Evolutionary conservation across 2,113 vertebrate genomes (phyloP).

Genomic region (Coreoperca whiteheadi): DNA sequence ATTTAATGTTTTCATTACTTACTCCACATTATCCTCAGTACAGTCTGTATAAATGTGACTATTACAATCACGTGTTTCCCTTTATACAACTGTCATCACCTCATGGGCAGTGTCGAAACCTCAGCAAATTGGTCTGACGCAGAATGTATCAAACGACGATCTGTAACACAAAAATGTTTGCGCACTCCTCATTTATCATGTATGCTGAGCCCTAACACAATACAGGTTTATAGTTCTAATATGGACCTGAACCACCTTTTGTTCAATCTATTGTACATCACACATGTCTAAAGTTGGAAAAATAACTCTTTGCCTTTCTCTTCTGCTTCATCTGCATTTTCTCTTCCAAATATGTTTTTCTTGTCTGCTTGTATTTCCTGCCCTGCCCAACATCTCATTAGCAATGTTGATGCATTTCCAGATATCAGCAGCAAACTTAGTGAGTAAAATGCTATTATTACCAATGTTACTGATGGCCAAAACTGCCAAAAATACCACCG

Average conservation of each 20-base stretch:
- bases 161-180: neutral
- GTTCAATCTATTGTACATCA: neutral
- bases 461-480: neutral
- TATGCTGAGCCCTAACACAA: neutral
- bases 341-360: neutral
- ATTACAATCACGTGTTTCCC: neutral
- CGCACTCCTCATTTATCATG: neutral
- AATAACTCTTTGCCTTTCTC: neutral
- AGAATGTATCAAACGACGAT: neutral
- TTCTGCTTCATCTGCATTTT: neutral
- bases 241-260: neutral
- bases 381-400: neutral
- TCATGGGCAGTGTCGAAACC: neutral
- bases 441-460: neutral
- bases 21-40: neutral
- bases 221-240: neutral
- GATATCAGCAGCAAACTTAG: neutral
- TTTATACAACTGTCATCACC: neutral
- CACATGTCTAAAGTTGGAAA: neutral
- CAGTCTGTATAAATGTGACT: neutral
- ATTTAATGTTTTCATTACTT: slow-evolving; percentile 34
- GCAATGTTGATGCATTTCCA: neutral
- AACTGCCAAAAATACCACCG: neutral
- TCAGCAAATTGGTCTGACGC: neutral
- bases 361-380: neutral